Evolutionary conservation across 2,888 invertebrate species (phyloP), one percentile per base, ranked within the genome.

Genomic region (Helicoverpa assulta): DNA sequence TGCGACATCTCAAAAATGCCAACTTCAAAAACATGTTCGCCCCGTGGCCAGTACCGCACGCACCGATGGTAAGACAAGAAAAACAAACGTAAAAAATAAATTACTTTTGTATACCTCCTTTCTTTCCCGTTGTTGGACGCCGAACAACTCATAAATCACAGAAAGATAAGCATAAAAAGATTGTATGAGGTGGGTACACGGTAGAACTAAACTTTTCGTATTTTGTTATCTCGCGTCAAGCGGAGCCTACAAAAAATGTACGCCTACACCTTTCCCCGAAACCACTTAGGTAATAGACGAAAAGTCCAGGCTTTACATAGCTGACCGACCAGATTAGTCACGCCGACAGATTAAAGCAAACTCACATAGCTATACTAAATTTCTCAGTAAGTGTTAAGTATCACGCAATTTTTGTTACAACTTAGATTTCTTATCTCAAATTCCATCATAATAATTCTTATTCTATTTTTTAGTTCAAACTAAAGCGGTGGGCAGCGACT

Each of bases 81-180:
- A 95, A 95, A 95, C 94, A 95, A 95, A 95, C 92, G 91, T 89
- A 94, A 95, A 95, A 95, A 95, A 95, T 94, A 95, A 95, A 95
- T 95, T 93, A 95, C 95, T 94, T 95, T 95, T 94, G 95, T 95
- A 93, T 94, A 92, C 94, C 94, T 95, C 92, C 94, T 94, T 94
- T 94, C 95, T 94, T 94, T 93, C 92, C 94, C 94, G 95, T 94
- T 93, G 94, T 92, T 93, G 95, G 94, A 93, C 94, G 92, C 93
- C 93, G 95, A 94, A 94, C 93, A 91, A 92, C 88, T 90, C 93
- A 93, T 95, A 95, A 95, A 95, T 95, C 95, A 95, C 94, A 93
- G 90, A 94, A 93, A 95, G 95, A 95, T 95, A 95, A 95, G 95
- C 95, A 95, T 95, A 95, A 94, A 95, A 94, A 95, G 95, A 94